phyloP scores from a whole-genome alignment of 2,113 vertebrate genomes.

The Felis chaus region DNA sequence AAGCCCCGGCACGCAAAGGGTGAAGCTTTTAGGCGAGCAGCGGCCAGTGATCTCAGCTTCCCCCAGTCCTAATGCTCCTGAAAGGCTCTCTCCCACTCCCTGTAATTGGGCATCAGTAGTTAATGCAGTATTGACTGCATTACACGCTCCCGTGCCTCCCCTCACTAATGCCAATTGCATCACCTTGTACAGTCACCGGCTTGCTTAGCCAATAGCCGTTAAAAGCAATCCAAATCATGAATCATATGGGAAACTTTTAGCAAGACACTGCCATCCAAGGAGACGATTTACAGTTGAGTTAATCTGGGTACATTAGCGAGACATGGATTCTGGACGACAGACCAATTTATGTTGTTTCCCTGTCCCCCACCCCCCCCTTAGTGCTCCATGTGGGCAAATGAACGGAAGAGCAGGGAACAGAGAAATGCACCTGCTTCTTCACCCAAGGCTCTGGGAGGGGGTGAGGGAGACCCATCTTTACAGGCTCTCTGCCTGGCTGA shows the following conservation, averaged over 20 bases:
- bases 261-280: conserved; percentile 96
- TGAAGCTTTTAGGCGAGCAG: conserved; percentile 99
- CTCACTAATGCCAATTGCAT: conserved; percentile 99
- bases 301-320: conserved; percentile 99
- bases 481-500: conserved; percentile 5
- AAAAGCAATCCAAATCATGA: conserved; percentile 99
- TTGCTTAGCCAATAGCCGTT: conserved; percentile 99
- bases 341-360: conserved; percentile 97
- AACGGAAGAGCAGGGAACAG: conserved; percentile 89
- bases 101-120: conserved; percentile 99
- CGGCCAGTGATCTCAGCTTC: conserved; percentile 99
- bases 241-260: conserved; percentile 99
- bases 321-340: conserved; percentile 96
- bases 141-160: conserved; percentile 99
- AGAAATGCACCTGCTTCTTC: conserved; percentile 70
- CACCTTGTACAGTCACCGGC: conserved; percentile 99
- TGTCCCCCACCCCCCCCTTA: conserved; percentile 82
- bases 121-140: conserved; percentile 99
- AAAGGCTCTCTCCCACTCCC: conserved; percentile 99
- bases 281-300: conserved; percentile 99
- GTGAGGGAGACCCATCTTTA: conserved; percentile 65
- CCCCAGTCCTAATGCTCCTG: conserved; percentile 99
- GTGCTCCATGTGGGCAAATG: conserved; percentile 92
- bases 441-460: conserved; percentile 75
- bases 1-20: conserved; percentile 94